A percentile compares a stretch with the other conserved stretches of the same genome.
These are phyloP conservation scores for Lepisosteus oculatus DNA, from an alignment of 2,113 vertebrate species.

Conservation along the genomic window DNA sequence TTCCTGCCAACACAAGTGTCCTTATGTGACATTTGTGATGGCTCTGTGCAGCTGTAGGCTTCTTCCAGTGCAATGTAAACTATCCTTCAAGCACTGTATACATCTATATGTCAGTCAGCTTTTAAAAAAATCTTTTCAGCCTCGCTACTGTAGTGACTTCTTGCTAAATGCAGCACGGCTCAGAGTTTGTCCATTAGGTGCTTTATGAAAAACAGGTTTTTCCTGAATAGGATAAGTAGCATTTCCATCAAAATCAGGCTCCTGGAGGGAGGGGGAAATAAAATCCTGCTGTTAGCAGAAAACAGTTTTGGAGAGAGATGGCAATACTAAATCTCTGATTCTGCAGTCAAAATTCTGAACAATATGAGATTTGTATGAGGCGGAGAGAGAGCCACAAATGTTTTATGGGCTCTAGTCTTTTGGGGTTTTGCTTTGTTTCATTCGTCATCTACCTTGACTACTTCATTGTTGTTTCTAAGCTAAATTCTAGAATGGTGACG, in stretches of 20 bases:
- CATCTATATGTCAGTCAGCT: slow-evolving; percentile 6
- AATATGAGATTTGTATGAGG: no score
- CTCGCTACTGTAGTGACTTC: neutral
- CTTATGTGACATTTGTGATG: slow-evolving; percentile 24
- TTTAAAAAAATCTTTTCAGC: slow-evolving; percentile 2
- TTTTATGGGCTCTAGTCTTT: neutral
- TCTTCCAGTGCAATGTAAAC: neutral
- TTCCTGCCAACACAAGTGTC: slow-evolving; percentile 10
- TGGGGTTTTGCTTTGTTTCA: neutral
- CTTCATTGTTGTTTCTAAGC: neutral
- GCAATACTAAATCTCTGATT: no score
- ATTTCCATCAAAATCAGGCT: slow-evolving; percentile 3
- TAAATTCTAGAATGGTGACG: slow-evolving; percentile 45
- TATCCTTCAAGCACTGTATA: neutral
- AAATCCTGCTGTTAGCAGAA: neutral
- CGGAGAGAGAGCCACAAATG: no score
- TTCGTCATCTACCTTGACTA: neutral
- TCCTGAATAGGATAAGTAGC: neutral
- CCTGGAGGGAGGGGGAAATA: neutral
- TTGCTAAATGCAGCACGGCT: slow-evolving; percentile 5
- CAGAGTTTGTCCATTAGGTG: neutral
- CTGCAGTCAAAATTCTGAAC: no score
- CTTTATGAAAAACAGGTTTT: neutral
- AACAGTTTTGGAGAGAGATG: no score
- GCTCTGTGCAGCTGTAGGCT: slow-evolving; percentile 3